Conservation (phyloP, 2,888 invertebrate genomes). For the Petrophora chlorosata region DNA sequence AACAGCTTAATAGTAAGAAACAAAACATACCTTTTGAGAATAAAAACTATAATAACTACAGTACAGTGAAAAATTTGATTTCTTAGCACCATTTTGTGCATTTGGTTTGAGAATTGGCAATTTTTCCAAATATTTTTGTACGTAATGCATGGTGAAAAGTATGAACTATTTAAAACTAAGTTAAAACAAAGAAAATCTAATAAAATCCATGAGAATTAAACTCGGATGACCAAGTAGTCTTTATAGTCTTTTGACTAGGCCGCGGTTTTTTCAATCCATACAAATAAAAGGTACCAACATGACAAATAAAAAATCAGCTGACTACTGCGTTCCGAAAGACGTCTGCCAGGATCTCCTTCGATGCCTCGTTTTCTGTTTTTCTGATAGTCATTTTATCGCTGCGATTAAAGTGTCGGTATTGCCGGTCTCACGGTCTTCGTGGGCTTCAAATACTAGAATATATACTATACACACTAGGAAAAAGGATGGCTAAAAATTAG, state of each 20-base stretch:
- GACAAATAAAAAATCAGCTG: slow-evolving; percentile 69
- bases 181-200: slow-evolving; percentile 29
- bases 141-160: slow-evolving; percentile 65
- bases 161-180: slow-evolving; percentile 31
- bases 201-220: slow-evolving; percentile 40
- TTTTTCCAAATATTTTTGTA: slow-evolving; percentile 76
- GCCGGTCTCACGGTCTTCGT: too few relatives aligned
- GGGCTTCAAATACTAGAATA: too few relatives aligned
- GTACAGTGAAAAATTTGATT: slow-evolving; percentile 84
- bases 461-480: too few relatives aligned
- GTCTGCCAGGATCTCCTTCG: too few relatives aligned
- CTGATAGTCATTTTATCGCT: too few relatives aligned
- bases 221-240: slow-evolving; percentile 46
- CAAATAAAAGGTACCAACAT: slow-evolving; percentile 61
- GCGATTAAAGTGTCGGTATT: too few relatives aligned
- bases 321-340: slow-evolving; percentile 40
- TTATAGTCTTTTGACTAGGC: slow-evolving; percentile 46
- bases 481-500: too few relatives aligned
- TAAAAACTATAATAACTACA: slow-evolving; percentile 89
- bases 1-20: background rate
- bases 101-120: slow-evolving; percentile 52
- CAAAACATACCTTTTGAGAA: slow-evolving; percentile 87
- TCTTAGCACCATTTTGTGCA: slow-evolving; percentile 55
- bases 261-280: slow-evolving; percentile 54
- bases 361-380: too few relatives aligned